Conservation (phyloP, 2,797 vertebrate species). For the Danio choprae region DNA sequence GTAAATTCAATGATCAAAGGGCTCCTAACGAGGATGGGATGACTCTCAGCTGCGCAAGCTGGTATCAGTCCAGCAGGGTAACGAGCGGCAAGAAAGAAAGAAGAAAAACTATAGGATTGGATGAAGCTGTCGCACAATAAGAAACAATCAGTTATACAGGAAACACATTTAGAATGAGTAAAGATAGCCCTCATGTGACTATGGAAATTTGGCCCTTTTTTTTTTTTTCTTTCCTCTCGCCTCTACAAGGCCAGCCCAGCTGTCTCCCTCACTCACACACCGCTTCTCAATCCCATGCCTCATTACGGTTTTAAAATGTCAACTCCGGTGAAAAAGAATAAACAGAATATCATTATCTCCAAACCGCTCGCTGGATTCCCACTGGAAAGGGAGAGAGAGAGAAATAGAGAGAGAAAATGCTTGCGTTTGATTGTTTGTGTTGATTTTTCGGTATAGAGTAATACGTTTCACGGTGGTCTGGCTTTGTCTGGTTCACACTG, state of each 20-base stretch:
- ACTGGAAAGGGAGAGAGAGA: not conserved
- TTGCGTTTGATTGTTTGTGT: not conserved
- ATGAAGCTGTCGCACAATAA: conserved; percentile 36
- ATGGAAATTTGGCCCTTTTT: conserved; percentile 36
- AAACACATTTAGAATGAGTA: conserved; percentile 41
- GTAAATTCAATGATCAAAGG: conserved; percentile 31
- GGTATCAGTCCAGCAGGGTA: conserved; percentile 36
- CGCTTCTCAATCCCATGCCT: conserved; percentile 49
- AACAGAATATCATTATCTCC: conserved; percentile 44
- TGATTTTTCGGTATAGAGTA: not conserved
- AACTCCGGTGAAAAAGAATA: conserved; percentile 24
- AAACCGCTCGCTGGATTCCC: not conserved
- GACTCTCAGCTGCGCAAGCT: conserved; percentile 1
- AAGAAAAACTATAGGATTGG: not conserved
- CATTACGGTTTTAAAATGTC: conserved; percentile 50
- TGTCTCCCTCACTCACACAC: not conserved
- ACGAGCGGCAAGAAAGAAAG: not conserved
- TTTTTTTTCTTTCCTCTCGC: not conserved
- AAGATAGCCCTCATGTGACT: conserved; percentile 37
- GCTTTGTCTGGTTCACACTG: not conserved
- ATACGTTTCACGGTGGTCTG: not conserved
- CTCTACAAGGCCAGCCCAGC: conserved; percentile 20
- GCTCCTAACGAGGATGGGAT: not conserved
- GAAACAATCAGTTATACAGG: conserved; percentile 44
- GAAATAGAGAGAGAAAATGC: not conserved